Conservation (phyloP, 2,113 vertebrate genomes). For the Grammomys surdaster region DNA sequence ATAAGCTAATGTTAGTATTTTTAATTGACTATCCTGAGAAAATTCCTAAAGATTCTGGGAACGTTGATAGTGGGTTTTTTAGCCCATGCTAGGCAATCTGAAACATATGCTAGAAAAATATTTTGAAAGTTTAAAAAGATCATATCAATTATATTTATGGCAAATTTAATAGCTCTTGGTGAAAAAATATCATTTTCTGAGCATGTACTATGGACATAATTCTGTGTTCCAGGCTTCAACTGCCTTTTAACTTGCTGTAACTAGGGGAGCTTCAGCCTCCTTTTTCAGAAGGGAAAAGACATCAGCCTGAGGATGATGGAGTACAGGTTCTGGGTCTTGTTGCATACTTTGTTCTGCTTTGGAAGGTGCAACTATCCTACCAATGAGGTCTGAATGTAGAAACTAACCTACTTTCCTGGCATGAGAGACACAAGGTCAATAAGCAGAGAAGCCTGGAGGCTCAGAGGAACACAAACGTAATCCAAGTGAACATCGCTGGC, state of each 20-base stretch:
- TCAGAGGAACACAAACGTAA: not conserved
- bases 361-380: not conserved
- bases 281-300: not conserved
- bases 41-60: constrained; percentile 48
- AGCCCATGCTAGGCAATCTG: constrained; percentile 32
- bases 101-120: constrained; percentile 53
- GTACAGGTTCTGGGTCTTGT: not conserved
- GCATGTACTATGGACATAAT: not conserved
- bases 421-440: not conserved
- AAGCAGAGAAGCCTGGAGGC: not conserved
- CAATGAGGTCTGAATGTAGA: not conserved
- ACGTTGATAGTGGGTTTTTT: constrained; percentile 33
- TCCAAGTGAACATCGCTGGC: not conserved
- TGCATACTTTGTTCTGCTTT: too few species aligned
- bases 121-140: constrained; percentile 64
- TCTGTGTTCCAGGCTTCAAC: not conserved
- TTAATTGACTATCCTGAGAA: constrained; percentile 60
- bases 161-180: not conserved
- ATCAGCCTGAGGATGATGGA: not conserved
- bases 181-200: not conserved
- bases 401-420: not conserved
- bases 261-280: not conserved
- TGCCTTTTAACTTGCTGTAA: not conserved
- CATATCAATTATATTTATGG: not conserved
- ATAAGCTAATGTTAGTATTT: constrained; percentile 39